Conservation (phyloP, 2,797 vertebrate genomes). For the Mareca strepera region DNA sequence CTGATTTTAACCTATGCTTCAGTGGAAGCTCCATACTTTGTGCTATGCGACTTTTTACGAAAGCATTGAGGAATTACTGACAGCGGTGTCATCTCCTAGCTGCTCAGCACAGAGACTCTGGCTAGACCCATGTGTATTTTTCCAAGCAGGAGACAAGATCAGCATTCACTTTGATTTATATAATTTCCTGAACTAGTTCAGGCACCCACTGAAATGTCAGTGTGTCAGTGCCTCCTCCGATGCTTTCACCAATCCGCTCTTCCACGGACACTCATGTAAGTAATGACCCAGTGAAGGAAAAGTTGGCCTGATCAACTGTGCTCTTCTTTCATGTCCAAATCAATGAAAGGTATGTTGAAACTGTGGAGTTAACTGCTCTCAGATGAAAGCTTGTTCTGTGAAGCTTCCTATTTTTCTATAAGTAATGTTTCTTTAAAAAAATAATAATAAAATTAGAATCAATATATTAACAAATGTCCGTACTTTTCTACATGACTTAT, state of each 20-base stretch:
- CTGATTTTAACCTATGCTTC: constrained; percentile 16
- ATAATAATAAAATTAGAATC: constrained; percentile 21
- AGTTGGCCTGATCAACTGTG: neutral
- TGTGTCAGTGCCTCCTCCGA: neutral
- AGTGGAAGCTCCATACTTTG: neutral
- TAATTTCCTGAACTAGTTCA: constrained; percentile 46
- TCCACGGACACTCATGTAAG: neutral
- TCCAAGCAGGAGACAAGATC: constrained; percentile 29
- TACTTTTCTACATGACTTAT: constrained; percentile 33
- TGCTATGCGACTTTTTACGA: neutral
- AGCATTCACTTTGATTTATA: constrained; percentile 43
- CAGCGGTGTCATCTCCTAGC: neutral
- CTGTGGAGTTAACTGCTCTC: constrained; percentile 49
- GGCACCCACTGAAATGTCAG: neutral
- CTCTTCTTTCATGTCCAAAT: constrained; percentile 63
- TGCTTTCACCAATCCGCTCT: neutral
- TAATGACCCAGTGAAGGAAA: neutral
- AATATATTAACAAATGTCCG: constrained; percentile 55
- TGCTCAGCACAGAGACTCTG: neutral
- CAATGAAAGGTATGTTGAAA: constrained; percentile 21
- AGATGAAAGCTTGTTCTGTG: constrained; percentile 50
- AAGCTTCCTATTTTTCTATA: constrained; percentile 47
- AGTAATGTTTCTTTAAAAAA: constrained; percentile 44
- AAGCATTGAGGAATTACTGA: constrained; percentile 20
- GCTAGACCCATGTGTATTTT: constrained; percentile 20